Evolutionary conservation across 2,888 invertebrate genomes (phyloP).

Genomic region (Dione vanillae): DNA sequence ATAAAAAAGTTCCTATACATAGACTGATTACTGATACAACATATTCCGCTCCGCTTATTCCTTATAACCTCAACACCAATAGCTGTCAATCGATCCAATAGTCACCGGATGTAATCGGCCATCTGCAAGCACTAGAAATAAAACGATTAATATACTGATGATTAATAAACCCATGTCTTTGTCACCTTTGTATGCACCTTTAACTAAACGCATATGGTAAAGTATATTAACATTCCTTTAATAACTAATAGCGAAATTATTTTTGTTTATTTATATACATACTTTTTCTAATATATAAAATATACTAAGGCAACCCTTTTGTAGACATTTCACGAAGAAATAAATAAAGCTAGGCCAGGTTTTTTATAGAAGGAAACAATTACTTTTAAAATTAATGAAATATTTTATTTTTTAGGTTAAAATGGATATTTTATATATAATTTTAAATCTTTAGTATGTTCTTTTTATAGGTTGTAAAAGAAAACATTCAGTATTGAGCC

Average conservation of each 20-base stretch:
- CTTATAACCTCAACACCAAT: constrained; percentile 51
- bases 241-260: background rate
- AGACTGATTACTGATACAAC: background rate
- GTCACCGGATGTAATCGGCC: constrained; percentile 70
- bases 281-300: too few relatives aligned
- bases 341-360: too few relatives aligned
- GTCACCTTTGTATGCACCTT: constrained; percentile 32
- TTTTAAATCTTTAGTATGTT: too few relatives aligned
- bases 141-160: constrained; percentile 46
- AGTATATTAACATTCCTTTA: constrained; percentile 20
- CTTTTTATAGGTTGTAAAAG: too few relatives aligned
- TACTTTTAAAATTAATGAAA: too few relatives aligned
- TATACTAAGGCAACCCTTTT: too few relatives aligned
- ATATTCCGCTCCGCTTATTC: constrained; percentile 25
- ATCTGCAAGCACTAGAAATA: constrained; percentile 69
- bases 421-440: too few relatives aligned
- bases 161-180: constrained; percentile 34
- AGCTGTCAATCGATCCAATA: constrained; percentile 65
- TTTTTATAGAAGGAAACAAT: too few relatives aligned
- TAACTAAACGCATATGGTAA: constrained; percentile 23
- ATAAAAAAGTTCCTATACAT: too few relatives aligned
- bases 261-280: background rate
- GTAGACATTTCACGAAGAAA: too few relatives aligned
- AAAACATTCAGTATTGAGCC: too few relatives aligned
- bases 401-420: too few relatives aligned